Base-by-base conservation (phyloP, 2,888 invertebrate species). In the Aproaerema taeniolella region DNA sequence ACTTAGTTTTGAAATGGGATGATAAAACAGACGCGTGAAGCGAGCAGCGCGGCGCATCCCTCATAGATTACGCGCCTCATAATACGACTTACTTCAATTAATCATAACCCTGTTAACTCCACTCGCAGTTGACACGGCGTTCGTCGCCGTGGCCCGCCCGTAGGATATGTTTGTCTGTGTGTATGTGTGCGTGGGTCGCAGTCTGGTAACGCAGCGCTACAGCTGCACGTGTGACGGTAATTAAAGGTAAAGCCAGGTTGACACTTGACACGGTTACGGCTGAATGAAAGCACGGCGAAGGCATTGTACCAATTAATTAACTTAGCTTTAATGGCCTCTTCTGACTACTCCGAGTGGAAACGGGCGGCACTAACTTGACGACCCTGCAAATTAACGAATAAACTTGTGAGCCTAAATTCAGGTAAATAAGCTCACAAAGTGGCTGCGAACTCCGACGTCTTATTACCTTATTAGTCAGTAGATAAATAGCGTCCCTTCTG, bases 191-290 rank as follows among this genome's bases (percentile, higher is more conserved):
- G n/a, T n/a, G n/a, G n/a, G n/a, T n/a, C n/a, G n/a, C n/a, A n/a
- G n/a, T n/a, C n/a, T n/a, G n/a, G n/a, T n/a, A n/a, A n/a, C n/a
- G n/a, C n/a, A n/a, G n/a, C 5, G 29, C 12, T 25, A 12, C 11
- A 29, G 29, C 5, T 11, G 29, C 38, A 16, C 15, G n/a, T 25
- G 33, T 40, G 39, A 8, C 17, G 15, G 38, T 46, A 46, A 42
- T 46, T 38, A 45, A 43, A 46, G 42, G 43, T 40, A 43, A 31
- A 36, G 33, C 41, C 39, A 31, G 35, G 41, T 43, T 30, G 41
- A 40, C 45, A 44, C 49, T 47, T 47, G 45, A 47, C 47, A 45
- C 45, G 41, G 40, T 47, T 41, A 31, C 38, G 43, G 32, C 13
- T 39, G 42, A 45, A 42, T 38, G 34, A 32, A 37, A 37, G 31